These are phyloP conservation scores for Neolamprologus cancellatus DNA, from an alignment of 2,113 vertebrate species.

Conservation along the genomic window DNA sequence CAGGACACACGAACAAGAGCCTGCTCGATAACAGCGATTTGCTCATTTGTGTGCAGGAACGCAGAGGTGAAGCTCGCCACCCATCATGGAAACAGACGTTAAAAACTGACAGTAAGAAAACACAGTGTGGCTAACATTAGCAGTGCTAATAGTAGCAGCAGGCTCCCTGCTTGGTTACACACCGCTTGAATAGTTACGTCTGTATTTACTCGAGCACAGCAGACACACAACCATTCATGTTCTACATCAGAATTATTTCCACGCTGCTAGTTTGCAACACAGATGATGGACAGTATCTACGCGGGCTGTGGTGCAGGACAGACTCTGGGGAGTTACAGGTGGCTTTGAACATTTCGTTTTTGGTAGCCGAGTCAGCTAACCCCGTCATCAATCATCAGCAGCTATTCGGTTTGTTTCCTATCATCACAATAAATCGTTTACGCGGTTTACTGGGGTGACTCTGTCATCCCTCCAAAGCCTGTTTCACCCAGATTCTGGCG, in stretches of 20 bases:
- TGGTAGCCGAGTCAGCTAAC: neutral
- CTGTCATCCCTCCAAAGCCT: neutral
- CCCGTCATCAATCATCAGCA: fast-evolving
- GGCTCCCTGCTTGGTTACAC: neutral
- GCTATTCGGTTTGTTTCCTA: neutral
- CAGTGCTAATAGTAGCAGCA: neutral
- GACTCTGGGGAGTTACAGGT: neutral
- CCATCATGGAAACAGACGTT: neutral
- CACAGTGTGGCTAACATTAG: neutral
- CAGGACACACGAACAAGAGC: neutral
- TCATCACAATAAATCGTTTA: neutral
- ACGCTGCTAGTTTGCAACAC: neutral
- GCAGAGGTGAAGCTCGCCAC: neutral
- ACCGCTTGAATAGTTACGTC: neutral
- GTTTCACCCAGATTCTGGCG: neutral
- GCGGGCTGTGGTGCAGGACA: neutral
- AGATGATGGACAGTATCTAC: fast-evolving
- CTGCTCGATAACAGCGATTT: neutral
- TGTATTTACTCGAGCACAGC: neutral
- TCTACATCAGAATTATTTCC: neutral
- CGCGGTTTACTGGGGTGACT: fast-evolving
- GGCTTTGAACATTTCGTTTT: neutral
- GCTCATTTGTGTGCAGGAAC: neutral
- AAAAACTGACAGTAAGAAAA: neutral
- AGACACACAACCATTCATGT: fast-evolving